Evolutionary conservation across 2,113 vertebrate genomes (phyloP).

Genomic region (Gulo gulo): DNA sequence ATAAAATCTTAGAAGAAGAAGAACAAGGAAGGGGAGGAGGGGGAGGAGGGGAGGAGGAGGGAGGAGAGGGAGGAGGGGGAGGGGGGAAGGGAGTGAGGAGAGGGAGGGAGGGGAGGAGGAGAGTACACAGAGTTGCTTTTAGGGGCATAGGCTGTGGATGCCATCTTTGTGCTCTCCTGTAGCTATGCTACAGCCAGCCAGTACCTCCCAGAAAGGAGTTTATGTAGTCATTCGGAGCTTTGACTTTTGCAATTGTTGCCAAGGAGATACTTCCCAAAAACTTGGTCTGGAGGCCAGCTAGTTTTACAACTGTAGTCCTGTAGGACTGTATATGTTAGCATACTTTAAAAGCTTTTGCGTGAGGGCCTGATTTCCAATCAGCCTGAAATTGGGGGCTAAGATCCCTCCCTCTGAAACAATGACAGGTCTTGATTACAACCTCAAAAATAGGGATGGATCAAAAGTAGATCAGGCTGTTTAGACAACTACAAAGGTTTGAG

Average conservation of each 20-base stretch:
- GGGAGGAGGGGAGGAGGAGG: neutral
- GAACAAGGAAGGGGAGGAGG: too few species aligned
- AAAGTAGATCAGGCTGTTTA: neutral
- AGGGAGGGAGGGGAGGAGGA: neutral
- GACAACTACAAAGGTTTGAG: neutral
- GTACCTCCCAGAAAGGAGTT: neutral
- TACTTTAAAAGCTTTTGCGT: neutral
- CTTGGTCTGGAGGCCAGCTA: neutral
- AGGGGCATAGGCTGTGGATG: neutral
- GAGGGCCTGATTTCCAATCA: neutral
- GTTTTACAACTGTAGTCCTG: neutral
- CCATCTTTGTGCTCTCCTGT: neutral
- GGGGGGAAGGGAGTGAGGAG: fast-evolving
- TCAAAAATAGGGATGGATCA: neutral
- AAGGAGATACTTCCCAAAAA: neutral
- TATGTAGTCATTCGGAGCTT: neutral
- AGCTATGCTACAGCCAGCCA: neutral
- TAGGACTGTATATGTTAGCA: neutral
- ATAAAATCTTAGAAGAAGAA: too few species aligned
- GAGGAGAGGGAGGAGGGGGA: neutral
- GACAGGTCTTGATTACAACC: neutral
- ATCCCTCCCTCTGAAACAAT: neutral
- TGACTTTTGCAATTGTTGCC: neutral
- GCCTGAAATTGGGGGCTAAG: neutral
- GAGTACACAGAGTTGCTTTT: neutral